Conservation (phyloP, 2,888 invertebrate genomes). For the Scaptomyza tumidula region DNA sequence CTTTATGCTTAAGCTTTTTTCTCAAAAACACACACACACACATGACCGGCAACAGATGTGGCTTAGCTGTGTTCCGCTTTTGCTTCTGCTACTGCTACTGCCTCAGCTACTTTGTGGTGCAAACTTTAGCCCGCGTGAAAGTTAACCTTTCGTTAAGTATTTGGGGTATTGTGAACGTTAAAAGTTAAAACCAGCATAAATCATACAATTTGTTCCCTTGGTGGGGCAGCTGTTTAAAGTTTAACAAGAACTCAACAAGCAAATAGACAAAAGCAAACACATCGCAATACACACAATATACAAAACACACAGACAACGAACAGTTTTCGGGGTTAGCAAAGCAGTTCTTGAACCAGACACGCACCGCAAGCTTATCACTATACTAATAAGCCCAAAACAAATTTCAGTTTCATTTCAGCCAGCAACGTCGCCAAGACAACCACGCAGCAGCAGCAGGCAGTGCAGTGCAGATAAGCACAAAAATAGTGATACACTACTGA, state of each 20-base stretch:
- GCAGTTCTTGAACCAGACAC: constrained; percentile 4
- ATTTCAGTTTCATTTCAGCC: constrained; percentile 65
- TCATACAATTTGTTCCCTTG: constrained; percentile 35
- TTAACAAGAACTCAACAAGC: constrained; percentile 20
- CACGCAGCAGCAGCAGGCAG: constrained; percentile 21
- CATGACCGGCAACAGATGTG: constrained; percentile 27
- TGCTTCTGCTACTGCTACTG: neutral
- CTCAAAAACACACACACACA: constrained; percentile 9
- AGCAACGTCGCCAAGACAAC: constrained; percentile 46
- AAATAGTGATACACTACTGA: constrained; percentile 23
- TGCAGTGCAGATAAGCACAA: constrained; percentile 30
- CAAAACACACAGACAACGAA: constrained; percentile 15
- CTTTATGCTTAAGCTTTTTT: constrained; percentile 32
- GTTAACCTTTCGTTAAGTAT: constrained; percentile 41
- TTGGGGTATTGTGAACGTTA: constrained; percentile 29
- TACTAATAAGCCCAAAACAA: constrained; percentile 59
- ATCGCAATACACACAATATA: too few relatives aligned
- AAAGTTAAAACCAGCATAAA: constrained; percentile 20
- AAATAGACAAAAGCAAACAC: constrained; percentile 48
- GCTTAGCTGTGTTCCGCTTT: constrained; percentile 17
- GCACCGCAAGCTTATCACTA: constrained; percentile 46
- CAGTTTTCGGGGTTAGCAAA: constrained; percentile 21
- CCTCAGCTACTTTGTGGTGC: neutral
- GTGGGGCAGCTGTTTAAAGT: constrained; percentile 49
- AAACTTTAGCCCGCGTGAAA: constrained; percentile 49